Evolutionary conservation across 2,888 invertebrate genomes (phyloP), one percentile per base, ranked within the genome.

Genomic region (Hydropsyche betteni): DNA sequence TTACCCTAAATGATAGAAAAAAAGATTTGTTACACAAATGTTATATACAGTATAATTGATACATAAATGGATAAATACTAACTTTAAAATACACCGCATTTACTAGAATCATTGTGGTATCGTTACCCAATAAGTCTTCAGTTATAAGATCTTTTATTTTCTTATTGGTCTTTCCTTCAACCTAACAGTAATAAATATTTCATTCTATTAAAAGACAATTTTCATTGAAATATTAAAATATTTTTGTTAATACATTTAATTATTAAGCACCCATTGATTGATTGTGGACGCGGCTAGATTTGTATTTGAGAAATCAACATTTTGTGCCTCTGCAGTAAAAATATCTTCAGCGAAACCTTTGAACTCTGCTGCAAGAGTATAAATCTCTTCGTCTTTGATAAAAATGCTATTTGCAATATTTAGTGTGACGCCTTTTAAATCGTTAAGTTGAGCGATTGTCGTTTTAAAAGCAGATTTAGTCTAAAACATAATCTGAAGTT

Each of bases 11-110:
- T 33, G 51, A 34, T 51, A 14, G 51, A 36, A 55, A 38, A 69
- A 12, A 44, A n/a, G 33, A 71, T n/a, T n/a, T n/a, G n/a, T n/a
- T n/a, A 53, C 44, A 14, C 24, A 5, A 16, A 64, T 8, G 4
- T 16, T 36, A 36, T n/a, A 68, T 36, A 14, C 10, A 36, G 34
- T 36, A 51, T n/a, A 64, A n/a, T n/a, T n/a, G n/a, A n/a, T 14
- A 52, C 0, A 70, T 44, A 44, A 44, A 44, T 44, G 7, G n/a
- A n/a, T 50, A 8, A 68, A 72, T 78, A 33, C 24, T 78, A 82
- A 89, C 90, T 87, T 95, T 95, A 85, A 96, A 96, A 83, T 95
- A 95, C n/a, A 96, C 89, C 0, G 95, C 95, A 83, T 95, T 96
- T 2, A 95, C 89, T 5, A 96, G 88, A 2, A 96, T 91, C 75